A percentile compares a stretch with the other conserved stretches of the same genome.
Evolutionary conservation across 2,797 vertebrate species (phyloP).

Genomic region (Phalloptychus januarius): DNA sequence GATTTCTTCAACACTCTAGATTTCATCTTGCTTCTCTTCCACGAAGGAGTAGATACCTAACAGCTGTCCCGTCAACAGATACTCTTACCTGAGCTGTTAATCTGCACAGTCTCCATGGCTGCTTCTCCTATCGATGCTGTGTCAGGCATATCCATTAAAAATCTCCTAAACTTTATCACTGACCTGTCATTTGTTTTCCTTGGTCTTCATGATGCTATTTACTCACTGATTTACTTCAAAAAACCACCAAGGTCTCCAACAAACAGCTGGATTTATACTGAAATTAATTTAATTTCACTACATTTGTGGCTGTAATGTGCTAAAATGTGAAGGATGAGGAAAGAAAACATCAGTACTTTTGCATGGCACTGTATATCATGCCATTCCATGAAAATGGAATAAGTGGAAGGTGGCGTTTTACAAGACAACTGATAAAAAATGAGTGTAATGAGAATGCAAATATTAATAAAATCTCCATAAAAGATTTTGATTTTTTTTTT

Average conservation of each 20-base stretch:
- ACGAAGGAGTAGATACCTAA: neutral
- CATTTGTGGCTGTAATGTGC: neutral
- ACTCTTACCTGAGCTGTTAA: neutral
- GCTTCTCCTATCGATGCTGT: neutral
- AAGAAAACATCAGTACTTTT: neutral
- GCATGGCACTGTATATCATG: neutral
- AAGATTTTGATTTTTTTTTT: neutral
- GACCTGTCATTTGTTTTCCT: neutral
- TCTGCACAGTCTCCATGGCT: neutral
- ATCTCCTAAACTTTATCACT: neutral
- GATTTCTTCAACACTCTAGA: neutral
- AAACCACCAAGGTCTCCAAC: neutral
- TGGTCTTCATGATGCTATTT: neutral
- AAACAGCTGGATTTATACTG: neutral
- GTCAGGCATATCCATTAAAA: neutral
- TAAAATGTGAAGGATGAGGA: neutral
- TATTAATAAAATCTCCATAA: constrained; percentile 7
- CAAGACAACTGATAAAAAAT: neutral
- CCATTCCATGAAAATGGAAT: neutral
- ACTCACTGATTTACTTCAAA: neutral
- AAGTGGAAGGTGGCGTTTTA: constrained; percentile 1
- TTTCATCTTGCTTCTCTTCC: neutral
- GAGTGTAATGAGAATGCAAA: constrained; percentile 8
- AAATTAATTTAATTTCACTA: neutral
- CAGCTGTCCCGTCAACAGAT: neutral